Base-by-base conservation (phyloP, 1,140 invertebrate species). In the Drosophila kikkawai region DNA sequence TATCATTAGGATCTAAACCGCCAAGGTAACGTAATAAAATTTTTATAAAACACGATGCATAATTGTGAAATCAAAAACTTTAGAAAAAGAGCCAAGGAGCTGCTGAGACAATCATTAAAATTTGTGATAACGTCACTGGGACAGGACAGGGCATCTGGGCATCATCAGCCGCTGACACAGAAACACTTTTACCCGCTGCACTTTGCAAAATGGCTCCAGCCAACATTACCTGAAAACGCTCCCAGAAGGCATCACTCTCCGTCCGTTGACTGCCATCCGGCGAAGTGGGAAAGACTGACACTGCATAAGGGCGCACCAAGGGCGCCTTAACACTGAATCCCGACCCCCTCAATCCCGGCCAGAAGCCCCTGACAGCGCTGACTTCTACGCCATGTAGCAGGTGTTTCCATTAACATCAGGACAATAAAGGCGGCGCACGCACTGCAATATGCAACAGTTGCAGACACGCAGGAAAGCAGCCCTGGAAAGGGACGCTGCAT, bases 391-490 rank as follows among this genome's bases (percentile, higher is more conserved):
- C 56, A 42, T 58, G 44, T 51, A 73, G 57, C 57, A 73, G 68
- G 61, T 66, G 51, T 59, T 58, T 66, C 47, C 67, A 59, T 69
- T 61, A 63, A 64, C 58, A 70, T 58, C 45, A 19, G 66, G 67
- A 80, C 82, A 84, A 84, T 84, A 80, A 85, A 78, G 75, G 67
- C 81, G 48, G 42, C 47, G 42, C 76, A 83, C 74, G 71, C 81
- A 69, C 58, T 76, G 59, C 77, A 80, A 84, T 84, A 84, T 84
- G 81, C 82, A 85, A 85, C 82, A 85, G 82, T 85, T 85, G 68
- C 81, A 68, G 67, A 64, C 61, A 75, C 75, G 75, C 70, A 68
- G 58, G 59, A 75, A 66, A 50, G 53, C 36, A 36, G 53, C n/a
- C 50, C 12, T 44, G 32, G n/a, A 22, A 44, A 15, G n/a, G 15